A percentile compares a stretch with the other conserved stretches of the same genome.
These are phyloP conservation scores for Stigmatopora nigra DNA, from an alignment of 2,113 vertebrate genomes.

Conservation along the genomic window DNA sequence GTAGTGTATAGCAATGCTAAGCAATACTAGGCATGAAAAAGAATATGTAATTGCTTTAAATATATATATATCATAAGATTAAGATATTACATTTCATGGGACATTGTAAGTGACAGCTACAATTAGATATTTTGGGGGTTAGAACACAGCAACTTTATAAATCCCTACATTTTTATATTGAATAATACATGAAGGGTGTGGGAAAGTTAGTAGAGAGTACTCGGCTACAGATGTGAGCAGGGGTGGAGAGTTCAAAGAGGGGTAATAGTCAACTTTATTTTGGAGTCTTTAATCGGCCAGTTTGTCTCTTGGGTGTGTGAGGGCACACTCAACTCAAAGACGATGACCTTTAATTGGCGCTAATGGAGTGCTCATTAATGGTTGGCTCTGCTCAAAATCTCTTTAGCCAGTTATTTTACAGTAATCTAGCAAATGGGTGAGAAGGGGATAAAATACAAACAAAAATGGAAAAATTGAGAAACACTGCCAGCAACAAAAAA, in stretches of 20 bases:
- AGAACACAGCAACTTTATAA: slow-evolving; percentile 24
- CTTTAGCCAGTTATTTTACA: slow-evolving; percentile 49
- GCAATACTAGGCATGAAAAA: not conserved
- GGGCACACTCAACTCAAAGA: slow-evolving; percentile 49
- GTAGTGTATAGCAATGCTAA: too few species aligned
- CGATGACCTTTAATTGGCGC: slow-evolving; percentile 67
- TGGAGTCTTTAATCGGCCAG: slow-evolving; percentile 42
- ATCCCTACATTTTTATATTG: slow-evolving; percentile 26
- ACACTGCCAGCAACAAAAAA: slow-evolving; percentile 32
- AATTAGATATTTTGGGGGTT: slow-evolving; percentile 5
- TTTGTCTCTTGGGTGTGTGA: slow-evolving; percentile 52
- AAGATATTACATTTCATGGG: slow-evolving; percentile 8
- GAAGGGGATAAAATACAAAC: not conserved
- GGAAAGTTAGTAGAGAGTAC: slow-evolving; percentile 37
- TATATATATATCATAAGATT: slow-evolving; percentile 1
- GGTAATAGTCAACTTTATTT: slow-evolving; percentile 46
- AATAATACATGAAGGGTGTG: slow-evolving; percentile 36
- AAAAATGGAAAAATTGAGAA: slow-evolving; percentile 11
- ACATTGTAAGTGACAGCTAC: slow-evolving; percentile 5
- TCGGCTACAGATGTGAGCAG: slow-evolving; percentile 52
- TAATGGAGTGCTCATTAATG: slow-evolving; percentile 67
- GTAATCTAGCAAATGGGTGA: slow-evolving; percentile 60
- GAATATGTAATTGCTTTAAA: slow-evolving; percentile 11
- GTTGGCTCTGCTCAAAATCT: slow-evolving; percentile 59
- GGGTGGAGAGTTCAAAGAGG: slow-evolving; percentile 49